These are phyloP conservation scores for Elephas maximus DNA, from an alignment of 2,113 vertebrate species.

Conservation along the genomic window DNA sequence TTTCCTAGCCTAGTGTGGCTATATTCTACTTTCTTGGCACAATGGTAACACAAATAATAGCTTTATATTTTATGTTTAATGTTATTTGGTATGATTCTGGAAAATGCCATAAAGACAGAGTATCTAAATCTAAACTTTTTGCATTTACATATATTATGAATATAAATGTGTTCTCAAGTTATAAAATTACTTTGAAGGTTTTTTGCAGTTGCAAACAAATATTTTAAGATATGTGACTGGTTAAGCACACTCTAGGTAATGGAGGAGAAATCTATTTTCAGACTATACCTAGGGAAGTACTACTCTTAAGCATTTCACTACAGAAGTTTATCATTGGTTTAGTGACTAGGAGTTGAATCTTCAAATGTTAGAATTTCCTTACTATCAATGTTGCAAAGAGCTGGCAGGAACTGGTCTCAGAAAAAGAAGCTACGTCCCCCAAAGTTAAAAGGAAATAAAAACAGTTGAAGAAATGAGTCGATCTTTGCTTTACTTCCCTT, in stretches of 20 bases:
- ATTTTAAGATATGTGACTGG: not conserved
- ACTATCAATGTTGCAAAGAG: not conserved
- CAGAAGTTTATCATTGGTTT: not conserved
- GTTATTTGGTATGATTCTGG: not conserved
- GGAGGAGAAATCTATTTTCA: not conserved
- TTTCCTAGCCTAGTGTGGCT: not conserved
- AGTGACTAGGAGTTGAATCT: not conserved
- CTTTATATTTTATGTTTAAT: not conserved
- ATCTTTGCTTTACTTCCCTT: not conserved
- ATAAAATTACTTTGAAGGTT: not conserved
- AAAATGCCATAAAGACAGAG: not conserved
- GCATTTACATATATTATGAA: not conserved
- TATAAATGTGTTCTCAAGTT: not conserved
- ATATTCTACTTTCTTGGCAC: not conserved
- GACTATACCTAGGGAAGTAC: not conserved
- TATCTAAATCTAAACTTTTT: not conserved
- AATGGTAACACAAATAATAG: not conserved
- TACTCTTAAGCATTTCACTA: not conserved
- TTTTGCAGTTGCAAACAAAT: not conserved
- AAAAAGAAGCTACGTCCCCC: not conserved
- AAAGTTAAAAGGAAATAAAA: not conserved
- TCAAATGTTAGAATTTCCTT: not conserved
- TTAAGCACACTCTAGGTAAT: not conserved
- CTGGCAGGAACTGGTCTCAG: not conserved
- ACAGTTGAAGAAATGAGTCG: not conserved